Conservation (phyloP, 2,797 vertebrate genomes). For the Dallia pectoralis region DNA sequence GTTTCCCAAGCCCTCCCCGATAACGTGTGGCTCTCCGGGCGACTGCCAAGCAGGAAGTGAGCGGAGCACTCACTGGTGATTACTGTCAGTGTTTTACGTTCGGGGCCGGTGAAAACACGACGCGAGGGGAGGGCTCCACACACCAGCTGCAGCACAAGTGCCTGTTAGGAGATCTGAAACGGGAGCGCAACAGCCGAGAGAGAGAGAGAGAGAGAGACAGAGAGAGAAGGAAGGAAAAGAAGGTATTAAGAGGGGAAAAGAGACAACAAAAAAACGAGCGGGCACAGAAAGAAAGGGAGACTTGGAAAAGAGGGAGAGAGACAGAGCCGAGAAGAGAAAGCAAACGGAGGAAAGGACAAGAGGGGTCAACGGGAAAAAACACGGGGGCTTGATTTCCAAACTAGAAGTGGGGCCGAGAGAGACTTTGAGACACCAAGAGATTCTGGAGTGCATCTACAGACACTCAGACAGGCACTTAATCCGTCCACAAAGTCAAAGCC, state of each 20-base stretch:
- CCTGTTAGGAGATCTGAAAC: slow-evolving; percentile 9
- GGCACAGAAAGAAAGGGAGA: neutral
- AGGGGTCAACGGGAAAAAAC: neutral
- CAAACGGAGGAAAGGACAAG: neutral
- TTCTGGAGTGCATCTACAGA: neutral
- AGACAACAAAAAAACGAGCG: neutral
- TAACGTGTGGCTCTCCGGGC: slow-evolving; percentile 13
- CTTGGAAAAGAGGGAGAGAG: slow-evolving; percentile 1
- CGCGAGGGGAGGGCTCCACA: slow-evolving; percentile 12
- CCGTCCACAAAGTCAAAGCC: slow-evolving; percentile 31
- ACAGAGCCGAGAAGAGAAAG: neutral
- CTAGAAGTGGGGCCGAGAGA: neutral
- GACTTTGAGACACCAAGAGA: neutral
- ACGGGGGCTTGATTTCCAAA: neutral
- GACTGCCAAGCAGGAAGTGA: slow-evolving; percentile 14
- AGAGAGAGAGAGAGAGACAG: neutral
- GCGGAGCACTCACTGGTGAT: slow-evolving; percentile 31
- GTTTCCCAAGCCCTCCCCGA: slow-evolving; percentile 6
- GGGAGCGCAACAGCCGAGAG: no score
- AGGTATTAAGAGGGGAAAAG: neutral
- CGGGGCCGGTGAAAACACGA: slow-evolving; percentile 6
- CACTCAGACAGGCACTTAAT: slow-evolving; percentile 31
- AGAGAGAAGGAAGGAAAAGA: neutral
- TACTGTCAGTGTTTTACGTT: slow-evolving; percentile 27
- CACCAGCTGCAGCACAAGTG: slow-evolving; percentile 27